Percentiles rank a stretch among this genome's conserved stretches.
Evolutionary conservation across 2,888 invertebrate species (phyloP).

Genomic region (Exephanes ischioxanthus): DNA sequence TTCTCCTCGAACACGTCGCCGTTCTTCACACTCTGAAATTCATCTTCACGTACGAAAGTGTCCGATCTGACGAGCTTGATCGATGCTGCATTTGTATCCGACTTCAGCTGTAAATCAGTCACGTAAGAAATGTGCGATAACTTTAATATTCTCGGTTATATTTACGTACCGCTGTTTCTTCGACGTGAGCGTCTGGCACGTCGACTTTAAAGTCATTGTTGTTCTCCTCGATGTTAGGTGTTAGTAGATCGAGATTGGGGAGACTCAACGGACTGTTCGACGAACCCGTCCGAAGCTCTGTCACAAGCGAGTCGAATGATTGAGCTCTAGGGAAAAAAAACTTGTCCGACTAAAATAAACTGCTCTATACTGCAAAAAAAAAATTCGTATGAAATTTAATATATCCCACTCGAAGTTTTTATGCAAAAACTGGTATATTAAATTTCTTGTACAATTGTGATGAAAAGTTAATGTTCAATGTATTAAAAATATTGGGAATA

Average conservation of each 20-base stretch:
- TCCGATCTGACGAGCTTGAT: slow-evolving; percentile 62
- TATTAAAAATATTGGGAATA: no score
- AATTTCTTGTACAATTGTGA: no score
- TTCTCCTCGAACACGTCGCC: slow-evolving; percentile 30
- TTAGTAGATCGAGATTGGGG: slow-evolving; percentile 31
- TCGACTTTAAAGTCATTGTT: slow-evolving; percentile 5
- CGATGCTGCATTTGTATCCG: slow-evolving; percentile 44
- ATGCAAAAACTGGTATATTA: no score
- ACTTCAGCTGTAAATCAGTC: slow-evolving; percentile 22
- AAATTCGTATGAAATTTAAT: no score
- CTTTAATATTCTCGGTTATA: background rate
- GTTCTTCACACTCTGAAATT: background rate
- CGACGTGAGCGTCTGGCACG: background rate
- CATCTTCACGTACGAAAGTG: slow-evolving; percentile 65
- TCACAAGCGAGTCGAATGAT: slow-evolving; percentile 55
- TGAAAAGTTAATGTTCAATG: no score
- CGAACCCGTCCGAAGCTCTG: slow-evolving; percentile 23
- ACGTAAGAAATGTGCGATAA: background rate
- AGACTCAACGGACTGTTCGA: slow-evolving; percentile 26
- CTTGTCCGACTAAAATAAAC: background rate
- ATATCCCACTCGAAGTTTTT: no score
- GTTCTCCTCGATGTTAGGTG: slow-evolving; percentile 30
- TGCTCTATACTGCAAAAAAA: no score
- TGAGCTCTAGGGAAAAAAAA: slow-evolving; percentile 41
- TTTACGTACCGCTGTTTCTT: slow-evolving; percentile 36